These are phyloP conservation scores for Chrysina gloriosa DNA, from an alignment of 2,888 invertebrate genomes.

Conservation along the genomic window DNA sequence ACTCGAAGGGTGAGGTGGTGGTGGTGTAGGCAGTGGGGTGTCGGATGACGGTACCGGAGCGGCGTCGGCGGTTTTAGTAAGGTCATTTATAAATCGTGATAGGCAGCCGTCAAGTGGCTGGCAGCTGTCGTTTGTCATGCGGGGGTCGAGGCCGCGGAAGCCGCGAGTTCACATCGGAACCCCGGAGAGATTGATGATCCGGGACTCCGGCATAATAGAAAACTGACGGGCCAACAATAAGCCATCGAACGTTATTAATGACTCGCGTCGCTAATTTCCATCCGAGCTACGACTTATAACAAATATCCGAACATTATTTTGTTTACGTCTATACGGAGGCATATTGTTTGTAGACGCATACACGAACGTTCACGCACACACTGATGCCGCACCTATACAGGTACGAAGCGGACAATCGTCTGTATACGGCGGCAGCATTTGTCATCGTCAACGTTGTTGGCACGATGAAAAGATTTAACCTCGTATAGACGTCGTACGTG, in stretches of 20 bases:
- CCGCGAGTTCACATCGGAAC: conserved; percentile 58
- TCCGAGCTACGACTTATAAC: conserved; percentile 55
- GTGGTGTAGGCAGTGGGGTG: not conserved
- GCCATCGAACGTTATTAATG: conserved; percentile 65
- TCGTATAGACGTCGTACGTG: not conserved
- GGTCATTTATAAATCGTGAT: conserved; percentile 76
- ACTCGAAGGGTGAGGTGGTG: not conserved
- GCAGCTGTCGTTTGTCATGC: conserved; percentile 78
- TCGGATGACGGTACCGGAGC: conserved; percentile 6
- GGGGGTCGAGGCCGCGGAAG: conserved; percentile 68
- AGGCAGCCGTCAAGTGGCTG: conserved; percentile 72
- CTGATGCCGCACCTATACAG: not conserved
- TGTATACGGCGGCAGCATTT: conserved; percentile 11
- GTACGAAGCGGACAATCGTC: not conserved
- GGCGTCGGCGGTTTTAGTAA: conserved; percentile 26
- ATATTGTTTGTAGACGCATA: conserved; percentile 46
- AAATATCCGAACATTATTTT: conserved; percentile 60
- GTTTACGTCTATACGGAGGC: conserved; percentile 55
- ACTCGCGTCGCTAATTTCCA: conserved; percentile 61
- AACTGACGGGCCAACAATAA: conserved; percentile 65
- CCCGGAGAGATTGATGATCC: conserved; percentile 62
- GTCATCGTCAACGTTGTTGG: conserved; percentile 21
- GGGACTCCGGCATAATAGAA: conserved; percentile 62
- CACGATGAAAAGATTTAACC: conserved; percentile 14
- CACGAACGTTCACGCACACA: not conserved